A percentile compares a stretch with the other conserved stretches of the same genome.
These are phyloP conservation scores for Geodia barretti DNA, from an alignment of 37 sponge, comb jelly and placozoan genomes.

Conservation along the genomic window DNA sequence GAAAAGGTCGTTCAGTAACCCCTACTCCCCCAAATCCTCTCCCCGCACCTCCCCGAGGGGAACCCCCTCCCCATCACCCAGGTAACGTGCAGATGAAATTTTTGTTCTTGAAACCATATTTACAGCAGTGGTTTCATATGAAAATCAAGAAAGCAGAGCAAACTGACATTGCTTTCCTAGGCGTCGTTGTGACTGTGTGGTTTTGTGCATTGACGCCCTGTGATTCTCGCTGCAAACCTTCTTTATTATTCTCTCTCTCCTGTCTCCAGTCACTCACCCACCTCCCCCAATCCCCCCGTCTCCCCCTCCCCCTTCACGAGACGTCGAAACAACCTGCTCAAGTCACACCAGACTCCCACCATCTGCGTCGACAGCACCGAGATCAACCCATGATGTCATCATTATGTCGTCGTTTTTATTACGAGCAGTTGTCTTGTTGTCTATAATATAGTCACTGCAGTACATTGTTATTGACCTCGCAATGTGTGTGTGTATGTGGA, in stretches of 20 bases:
- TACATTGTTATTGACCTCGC: not conserved
- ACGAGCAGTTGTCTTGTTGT: not conserved
- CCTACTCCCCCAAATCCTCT: constrained; percentile 34
- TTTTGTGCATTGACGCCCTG: too few species aligned
- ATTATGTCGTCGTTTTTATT: not conserved
- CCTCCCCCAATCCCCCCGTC: not conserved
- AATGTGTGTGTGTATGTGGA: too few species aligned
- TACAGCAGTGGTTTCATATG: too few species aligned
- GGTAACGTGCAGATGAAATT: too few species aligned
- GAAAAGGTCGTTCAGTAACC: constrained; percentile 56
- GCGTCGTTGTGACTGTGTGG: too few species aligned
- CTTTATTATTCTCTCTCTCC: too few species aligned
- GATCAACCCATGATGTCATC: not conserved
- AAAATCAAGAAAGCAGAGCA: too few species aligned
- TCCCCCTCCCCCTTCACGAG: not conserved
- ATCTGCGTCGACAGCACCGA: not conserved
- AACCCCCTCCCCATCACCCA: constrained; percentile 15
- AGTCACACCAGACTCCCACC: not conserved
- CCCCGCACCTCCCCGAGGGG: constrained; percentile 7
- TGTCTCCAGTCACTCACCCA: not conserved
- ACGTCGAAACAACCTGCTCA: not conserved
- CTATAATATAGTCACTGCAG: not conserved
- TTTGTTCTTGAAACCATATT: too few species aligned
- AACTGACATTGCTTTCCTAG: too few species aligned
- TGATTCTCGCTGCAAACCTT: too few species aligned